Evolutionary conservation across 1,140 invertebrate species (phyloP).

Genomic region (Drosophila yakuba): DNA sequence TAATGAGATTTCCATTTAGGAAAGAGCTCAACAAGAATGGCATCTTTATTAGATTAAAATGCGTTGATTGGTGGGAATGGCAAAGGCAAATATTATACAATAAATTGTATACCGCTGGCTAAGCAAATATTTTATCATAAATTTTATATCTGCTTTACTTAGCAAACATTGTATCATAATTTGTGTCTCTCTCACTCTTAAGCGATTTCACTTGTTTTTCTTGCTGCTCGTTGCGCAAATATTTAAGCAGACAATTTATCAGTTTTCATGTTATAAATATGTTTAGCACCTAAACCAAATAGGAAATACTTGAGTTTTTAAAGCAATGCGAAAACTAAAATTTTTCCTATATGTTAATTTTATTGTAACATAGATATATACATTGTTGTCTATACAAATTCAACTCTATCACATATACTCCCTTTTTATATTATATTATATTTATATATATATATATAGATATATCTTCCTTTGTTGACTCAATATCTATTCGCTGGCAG

Average conservation of each 20-base stretch:
- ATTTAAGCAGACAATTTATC: not conserved
- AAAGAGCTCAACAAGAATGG: slow-evolving; percentile 32
- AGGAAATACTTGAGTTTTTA: too few relatives aligned
- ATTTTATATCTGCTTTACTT: not conserved
- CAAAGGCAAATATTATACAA: slow-evolving; percentile 33
- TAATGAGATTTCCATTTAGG: slow-evolving; percentile 47
- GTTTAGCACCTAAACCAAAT: too few relatives aligned
- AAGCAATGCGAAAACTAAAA: too few relatives aligned
- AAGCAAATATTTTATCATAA: slow-evolving; percentile 5
- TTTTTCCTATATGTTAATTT: too few relatives aligned
- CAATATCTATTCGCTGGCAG: slow-evolving; percentile 10
- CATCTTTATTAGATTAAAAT: slow-evolving; percentile 69
- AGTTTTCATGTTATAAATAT: not conserved
- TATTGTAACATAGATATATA: too few relatives aligned
- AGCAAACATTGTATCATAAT: slow-evolving; percentile 1
- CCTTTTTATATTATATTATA: too few relatives aligned
- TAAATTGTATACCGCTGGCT: slow-evolving; percentile 18
- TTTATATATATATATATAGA: too few relatives aligned
- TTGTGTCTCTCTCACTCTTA: not conserved
- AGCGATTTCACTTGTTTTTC: not conserved
- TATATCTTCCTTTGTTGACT: not conserved
- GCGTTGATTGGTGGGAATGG: slow-evolving; percentile 26
- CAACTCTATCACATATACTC: too few relatives aligned
- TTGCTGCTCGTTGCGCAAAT: slow-evolving; percentile 12
- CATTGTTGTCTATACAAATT: too few relatives aligned